These are phyloP conservation scores for Antedon mediterranea DNA, from an alignment of 53 echinoderm and acorn worm species.

Conservation along the genomic window DNA sequence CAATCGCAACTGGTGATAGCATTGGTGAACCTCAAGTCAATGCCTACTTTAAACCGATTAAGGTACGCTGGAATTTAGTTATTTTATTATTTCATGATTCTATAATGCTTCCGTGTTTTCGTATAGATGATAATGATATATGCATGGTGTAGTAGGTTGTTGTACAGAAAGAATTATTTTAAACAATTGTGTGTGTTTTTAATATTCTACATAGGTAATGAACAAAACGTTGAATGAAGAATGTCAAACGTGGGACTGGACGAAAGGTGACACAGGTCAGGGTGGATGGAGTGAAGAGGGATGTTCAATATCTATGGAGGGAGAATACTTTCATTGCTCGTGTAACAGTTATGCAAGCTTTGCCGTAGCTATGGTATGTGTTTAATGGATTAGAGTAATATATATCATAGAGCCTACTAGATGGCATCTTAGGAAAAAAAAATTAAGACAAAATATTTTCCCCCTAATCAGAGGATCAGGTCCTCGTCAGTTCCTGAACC, in stretches of 20 bases:
- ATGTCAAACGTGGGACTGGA: background rate
- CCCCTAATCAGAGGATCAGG: no score
- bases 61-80: background rate
- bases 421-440: no score
- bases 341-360: background rate
- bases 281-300: background rate
- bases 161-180: background rate
- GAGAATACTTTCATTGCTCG: background rate
- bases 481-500: no score
- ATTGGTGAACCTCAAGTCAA: background rate
- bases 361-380: background rate
- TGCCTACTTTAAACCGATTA: background rate
- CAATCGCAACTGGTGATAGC: background rate
- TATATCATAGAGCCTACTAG: no score
- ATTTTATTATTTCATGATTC: no score
- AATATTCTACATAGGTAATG: background rate
- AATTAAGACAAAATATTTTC: no score
- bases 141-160: no score
- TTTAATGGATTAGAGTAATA: no score
- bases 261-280: background rate
- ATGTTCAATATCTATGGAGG: background rate
- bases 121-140: no score
- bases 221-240: background rate
- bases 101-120: no score
- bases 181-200: background rate